These are phyloP conservation scores for Nymphicus hollandicus DNA, from an alignment of 2,113 vertebrate genomes.

Conservation along the genomic window DNA sequence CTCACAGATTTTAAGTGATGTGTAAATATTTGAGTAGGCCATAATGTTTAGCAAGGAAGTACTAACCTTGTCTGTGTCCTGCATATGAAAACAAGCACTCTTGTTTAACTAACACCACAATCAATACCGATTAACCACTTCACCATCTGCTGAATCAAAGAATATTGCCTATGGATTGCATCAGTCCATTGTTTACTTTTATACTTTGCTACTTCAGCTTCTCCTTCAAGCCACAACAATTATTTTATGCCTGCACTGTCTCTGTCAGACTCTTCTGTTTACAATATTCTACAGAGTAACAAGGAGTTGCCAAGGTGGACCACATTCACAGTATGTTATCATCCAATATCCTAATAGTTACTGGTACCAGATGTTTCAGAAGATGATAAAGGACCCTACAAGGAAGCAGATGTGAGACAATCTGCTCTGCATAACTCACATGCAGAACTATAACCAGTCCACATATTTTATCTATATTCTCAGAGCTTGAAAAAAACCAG, in stretches of 20 bases:
- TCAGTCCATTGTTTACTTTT: neutral
- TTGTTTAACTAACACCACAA: neutral
- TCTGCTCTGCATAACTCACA: neutral
- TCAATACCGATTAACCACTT: neutral
- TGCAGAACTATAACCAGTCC: neutral
- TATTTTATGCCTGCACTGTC: neutral
- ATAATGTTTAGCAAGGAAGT: neutral
- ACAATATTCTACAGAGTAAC: neutral
- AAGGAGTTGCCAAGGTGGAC: neutral
- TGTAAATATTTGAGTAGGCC: neutral
- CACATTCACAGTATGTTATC: neutral
- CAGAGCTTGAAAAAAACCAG: neutral
- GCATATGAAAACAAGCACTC: neutral
- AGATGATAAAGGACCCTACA: neutral
- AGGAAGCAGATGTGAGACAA: conserved; percentile 17
- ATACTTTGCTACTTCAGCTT: neutral
- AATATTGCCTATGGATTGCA: neutral
- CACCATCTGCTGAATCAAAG: neutral
- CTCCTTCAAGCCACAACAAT: neutral
- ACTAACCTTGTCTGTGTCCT: conserved; percentile 14
- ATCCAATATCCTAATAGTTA: neutral
- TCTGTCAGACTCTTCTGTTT: neutral
- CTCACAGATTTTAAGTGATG: neutral
- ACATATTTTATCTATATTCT: neutral
- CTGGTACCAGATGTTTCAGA: neutral